Evolutionary conservation across 2,888 invertebrate genomes (phyloP).

Genomic region (Himalopsyche tibetana): DNA sequence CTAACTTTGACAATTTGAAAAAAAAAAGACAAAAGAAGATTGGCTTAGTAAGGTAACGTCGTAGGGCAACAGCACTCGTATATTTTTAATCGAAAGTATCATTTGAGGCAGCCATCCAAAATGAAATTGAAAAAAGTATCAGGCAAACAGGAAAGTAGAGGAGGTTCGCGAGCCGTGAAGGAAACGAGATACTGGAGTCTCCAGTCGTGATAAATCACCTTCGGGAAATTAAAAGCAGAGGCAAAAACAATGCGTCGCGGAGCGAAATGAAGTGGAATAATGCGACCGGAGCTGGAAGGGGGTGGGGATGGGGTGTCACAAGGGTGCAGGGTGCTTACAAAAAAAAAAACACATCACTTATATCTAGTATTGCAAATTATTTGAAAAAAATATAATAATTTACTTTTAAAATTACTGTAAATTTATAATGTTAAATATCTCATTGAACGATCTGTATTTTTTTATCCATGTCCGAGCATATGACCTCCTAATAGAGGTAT

Average conservation of each 20-base stretch:
- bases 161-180: constrained; percentile 58
- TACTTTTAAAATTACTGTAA: too few relatives aligned
- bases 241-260: constrained; percentile 66
- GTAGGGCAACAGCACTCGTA: not conserved
- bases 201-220: constrained; percentile 75
- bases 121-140: constrained; percentile 65
- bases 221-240: constrained; percentile 76
- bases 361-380: not conserved
- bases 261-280: constrained; percentile 65
- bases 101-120: constrained; percentile 64
- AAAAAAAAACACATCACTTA: constrained; percentile 17
- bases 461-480: too few relatives aligned
- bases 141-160: constrained; percentile 57
- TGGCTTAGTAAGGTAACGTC: not conserved
- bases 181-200: constrained; percentile 65
- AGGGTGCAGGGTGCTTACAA: constrained; percentile 9
- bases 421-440: too few relatives aligned
- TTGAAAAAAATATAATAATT: too few relatives aligned
- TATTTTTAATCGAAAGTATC: constrained; percentile 64
- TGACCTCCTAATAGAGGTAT: too few relatives aligned
- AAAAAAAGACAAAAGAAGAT: not conserved
- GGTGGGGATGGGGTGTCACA: constrained; percentile 4
- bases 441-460: too few relatives aligned
- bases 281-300: constrained; percentile 41
- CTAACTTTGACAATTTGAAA: constrained; percentile 14